Evolutionary conservation across 2,113 vertebrate species (phyloP).

Genomic region (Trichomycterus rosablanca): DNA sequence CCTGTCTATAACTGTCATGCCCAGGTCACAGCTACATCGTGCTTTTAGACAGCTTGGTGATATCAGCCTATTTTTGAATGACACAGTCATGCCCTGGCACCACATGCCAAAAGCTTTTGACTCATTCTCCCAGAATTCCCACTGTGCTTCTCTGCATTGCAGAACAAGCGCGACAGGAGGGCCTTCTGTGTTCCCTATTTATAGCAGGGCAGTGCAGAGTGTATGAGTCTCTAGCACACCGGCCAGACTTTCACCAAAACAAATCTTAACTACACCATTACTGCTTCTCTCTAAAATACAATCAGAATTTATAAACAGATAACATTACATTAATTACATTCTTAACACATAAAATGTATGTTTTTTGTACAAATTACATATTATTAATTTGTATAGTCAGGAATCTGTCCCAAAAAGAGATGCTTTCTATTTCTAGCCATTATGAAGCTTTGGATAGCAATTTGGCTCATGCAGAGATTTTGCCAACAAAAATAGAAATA

Average conservation of each 20-base stretch:
- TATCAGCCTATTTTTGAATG: conserved; percentile 26
- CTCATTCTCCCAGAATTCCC: conserved; percentile 50
- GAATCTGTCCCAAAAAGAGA: too few relatives aligned
- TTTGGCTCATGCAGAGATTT: too few relatives aligned
- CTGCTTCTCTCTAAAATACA: not conserved
- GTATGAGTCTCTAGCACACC: conserved; percentile 25
- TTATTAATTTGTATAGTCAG: too few relatives aligned
- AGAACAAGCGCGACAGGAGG: conserved; percentile 43
- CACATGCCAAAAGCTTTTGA: conserved; percentile 38
- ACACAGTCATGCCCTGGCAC: conserved; percentile 35
- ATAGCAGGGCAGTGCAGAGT: conserved; percentile 42
- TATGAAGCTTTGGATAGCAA: too few relatives aligned
- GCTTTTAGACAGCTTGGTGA: not conserved
- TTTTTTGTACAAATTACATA: too few relatives aligned
- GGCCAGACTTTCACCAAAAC: conserved; percentile 26
- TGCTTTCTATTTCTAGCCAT: too few relatives aligned
- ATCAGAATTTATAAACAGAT: too few relatives aligned
- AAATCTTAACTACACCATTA: not conserved
- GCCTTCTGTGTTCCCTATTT: conserved; percentile 51
- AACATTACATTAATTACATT: too few relatives aligned
- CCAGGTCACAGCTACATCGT: not conserved
- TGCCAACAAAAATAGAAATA: too few relatives aligned
- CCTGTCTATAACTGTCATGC: too few relatives aligned
- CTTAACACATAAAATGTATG: too few relatives aligned
- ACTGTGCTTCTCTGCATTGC: conserved; percentile 51